Evolutionary conservation across 1,140 invertebrate genomes (phyloP).

Genomic region (Radopholus similis): DNA sequence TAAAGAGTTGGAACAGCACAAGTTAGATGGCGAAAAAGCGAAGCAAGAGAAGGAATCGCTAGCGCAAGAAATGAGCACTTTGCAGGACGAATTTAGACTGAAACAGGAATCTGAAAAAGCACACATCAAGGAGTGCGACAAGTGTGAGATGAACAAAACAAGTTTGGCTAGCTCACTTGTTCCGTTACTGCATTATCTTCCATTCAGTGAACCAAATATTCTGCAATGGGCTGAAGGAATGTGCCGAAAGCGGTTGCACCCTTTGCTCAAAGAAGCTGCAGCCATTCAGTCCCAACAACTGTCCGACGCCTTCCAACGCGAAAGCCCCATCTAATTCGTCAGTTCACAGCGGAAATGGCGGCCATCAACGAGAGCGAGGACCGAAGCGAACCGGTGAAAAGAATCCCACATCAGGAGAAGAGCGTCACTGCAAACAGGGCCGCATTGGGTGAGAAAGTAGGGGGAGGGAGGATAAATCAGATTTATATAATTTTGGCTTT

Average conservation of each 20-base stretch:
- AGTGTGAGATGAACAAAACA: not conserved
- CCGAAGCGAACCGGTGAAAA: too few species aligned
- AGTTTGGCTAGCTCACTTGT: not conserved
- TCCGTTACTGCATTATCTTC: not conserved
- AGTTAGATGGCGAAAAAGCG: not conserved
- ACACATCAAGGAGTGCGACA: not conserved
- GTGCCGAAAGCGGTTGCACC: not conserved
- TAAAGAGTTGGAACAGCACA: not conserved
- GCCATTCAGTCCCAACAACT: not conserved
- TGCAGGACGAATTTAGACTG: not conserved
- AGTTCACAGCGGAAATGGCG: not conserved
- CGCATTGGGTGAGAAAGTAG: too few species aligned
- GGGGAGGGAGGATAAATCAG: too few species aligned
- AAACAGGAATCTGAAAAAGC: not conserved
- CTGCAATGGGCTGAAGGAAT: not conserved
- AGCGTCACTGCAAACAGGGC: too few species aligned
- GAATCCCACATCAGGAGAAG: not conserved
- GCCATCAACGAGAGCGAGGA: too few species aligned
- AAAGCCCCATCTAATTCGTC: not conserved
- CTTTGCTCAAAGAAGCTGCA: not conserved
- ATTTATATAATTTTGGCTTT: too few species aligned
- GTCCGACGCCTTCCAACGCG: not conserved
- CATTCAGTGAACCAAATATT: not conserved
- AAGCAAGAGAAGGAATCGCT: not conserved
- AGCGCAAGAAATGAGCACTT: not conserved